Evolutionary conservation across 2,888 invertebrate species (phyloP), one percentile per base, ranked within the genome.

Genomic region (Anaspis maculata): DNA sequence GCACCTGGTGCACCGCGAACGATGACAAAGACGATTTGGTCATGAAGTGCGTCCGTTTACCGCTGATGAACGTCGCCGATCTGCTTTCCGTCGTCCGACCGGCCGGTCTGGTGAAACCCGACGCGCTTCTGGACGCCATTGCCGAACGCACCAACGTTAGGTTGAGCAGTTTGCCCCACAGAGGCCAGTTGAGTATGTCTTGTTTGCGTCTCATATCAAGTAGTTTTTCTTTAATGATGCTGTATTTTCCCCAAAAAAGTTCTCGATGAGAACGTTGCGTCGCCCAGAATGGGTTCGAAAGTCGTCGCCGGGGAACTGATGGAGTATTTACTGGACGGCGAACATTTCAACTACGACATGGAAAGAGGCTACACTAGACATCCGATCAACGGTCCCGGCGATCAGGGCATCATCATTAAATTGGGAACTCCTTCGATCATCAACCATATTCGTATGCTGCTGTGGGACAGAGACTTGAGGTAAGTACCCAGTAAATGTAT

Each of bases 391-490:
- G 61, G 61, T 9, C 56, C 61, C 2, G 76, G 72, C 22, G 79
- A 80, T 64, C 77, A 81, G 61, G 86, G 90, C 39, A 92, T 96
- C 59, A 75, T 87, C 4, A 81, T 96, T 27, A 83, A 87, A 53
- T 73, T 96, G 33, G 79, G 79, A 45, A 77, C 82, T 30, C 79
- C 82, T 48, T 89, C 83, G 61, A 94, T 97, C 56, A 77, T 98
- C 52, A 98, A 98, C 72, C 87, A 92, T 57, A 77, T 98, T 37
- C 78, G 82, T 37, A 77, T 98, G 75, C 71, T 95, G 49, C 73
- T 98, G 7, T 96, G 95, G 94, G 97, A 97, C 68, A 73, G 83
- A 37, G 96, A 97, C 63, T 76, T 80, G 59, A 79, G 91, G 70
- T 79, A 14, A 15, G 14, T 15, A 19, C 19, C 19, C 19, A n/a